Conservation (phyloP, 2,797 vertebrate species). For the Spinus pinus region DNA sequence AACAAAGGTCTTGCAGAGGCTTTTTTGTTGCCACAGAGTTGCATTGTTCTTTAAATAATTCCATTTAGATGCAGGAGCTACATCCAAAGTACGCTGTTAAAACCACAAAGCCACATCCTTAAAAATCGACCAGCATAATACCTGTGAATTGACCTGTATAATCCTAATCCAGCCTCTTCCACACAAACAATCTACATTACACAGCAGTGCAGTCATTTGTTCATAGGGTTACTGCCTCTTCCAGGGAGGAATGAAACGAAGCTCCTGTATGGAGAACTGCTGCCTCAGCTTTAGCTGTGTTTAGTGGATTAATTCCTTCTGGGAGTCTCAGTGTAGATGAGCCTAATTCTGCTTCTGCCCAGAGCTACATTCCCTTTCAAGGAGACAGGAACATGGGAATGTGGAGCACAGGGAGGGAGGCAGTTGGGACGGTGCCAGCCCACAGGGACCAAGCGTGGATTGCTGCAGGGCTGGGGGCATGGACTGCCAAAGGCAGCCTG, state of each 20-base stretch:
- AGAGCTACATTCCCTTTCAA: not conserved
- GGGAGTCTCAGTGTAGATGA: not conserved
- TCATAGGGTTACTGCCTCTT: not conserved
- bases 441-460: accelerated
- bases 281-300: not conserved
- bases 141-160: not conserved
- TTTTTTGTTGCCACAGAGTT: not conserved
- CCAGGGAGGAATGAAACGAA: not conserved
- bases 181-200: not conserved
- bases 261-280: not conserved
- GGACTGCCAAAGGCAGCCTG: not conserved
- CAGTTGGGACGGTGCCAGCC: not conserved
- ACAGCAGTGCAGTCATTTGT: not conserved
- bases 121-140: not conserved
- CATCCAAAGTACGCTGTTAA: not conserved
- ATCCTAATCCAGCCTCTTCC: not conserved
- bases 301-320: not conserved
- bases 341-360: not conserved
- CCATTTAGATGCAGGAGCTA: not conserved
- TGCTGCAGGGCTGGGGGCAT: accelerated
- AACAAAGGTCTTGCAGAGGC: not conserved
- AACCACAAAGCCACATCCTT: not conserved
- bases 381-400: not conserved
- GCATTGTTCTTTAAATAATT: slow-evolving; percentile 23
- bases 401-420: not conserved